Evolutionary conservation across 2,113 vertebrate genomes (phyloP).

Genomic region (Brachyhypopomus gauderio): DNA sequence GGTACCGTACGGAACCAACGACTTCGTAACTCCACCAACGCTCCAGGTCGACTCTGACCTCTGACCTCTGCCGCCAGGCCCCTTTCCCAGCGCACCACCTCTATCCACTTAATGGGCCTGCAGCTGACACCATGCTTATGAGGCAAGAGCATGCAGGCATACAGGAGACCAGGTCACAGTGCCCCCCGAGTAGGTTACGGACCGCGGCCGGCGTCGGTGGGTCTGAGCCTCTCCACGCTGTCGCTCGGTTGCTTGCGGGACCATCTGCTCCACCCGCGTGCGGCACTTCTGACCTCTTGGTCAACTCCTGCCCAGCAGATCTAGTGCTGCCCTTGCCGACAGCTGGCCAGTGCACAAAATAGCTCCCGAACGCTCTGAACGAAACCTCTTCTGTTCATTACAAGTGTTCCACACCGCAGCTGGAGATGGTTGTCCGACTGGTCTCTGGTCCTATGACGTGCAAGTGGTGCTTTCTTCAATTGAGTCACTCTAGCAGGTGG

Average conservation of each 20-base stretch:
- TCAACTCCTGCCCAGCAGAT: background rate
- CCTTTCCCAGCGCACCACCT: background rate
- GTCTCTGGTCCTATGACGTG: background rate
- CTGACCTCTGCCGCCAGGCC: background rate
- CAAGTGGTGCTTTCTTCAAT: slow-evolving; percentile 3
- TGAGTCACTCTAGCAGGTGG: slow-evolving; percentile 54
- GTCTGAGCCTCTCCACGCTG: slow-evolving; percentile 18
- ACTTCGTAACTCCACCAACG: background rate
- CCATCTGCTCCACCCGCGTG: slow-evolving; percentile 40
- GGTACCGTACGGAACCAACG: background rate
- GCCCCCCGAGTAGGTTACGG: slow-evolving; percentile 24
- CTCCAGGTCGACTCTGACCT: too few species aligned
- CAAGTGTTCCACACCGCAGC: background rate
- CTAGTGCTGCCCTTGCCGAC: too few species aligned
- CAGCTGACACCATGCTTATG: slow-evolving; percentile 16
- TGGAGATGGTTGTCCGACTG: background rate
- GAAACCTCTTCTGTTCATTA: background rate
- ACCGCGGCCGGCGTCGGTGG: slow-evolving; percentile 3
- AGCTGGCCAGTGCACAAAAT: background rate
- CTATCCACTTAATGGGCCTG: background rate
- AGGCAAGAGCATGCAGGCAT: slow-evolving; percentile 29
- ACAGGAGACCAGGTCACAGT: slow-evolving; percentile 34
- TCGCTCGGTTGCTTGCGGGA: slow-evolving; percentile 2
- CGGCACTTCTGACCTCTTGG: slow-evolving; percentile 18
- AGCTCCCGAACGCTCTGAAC: background rate